These are phyloP conservation scores for Flexamia atlantica DNA, from an alignment of 2,888 invertebrate genomes.

Conservation along the genomic window DNA sequence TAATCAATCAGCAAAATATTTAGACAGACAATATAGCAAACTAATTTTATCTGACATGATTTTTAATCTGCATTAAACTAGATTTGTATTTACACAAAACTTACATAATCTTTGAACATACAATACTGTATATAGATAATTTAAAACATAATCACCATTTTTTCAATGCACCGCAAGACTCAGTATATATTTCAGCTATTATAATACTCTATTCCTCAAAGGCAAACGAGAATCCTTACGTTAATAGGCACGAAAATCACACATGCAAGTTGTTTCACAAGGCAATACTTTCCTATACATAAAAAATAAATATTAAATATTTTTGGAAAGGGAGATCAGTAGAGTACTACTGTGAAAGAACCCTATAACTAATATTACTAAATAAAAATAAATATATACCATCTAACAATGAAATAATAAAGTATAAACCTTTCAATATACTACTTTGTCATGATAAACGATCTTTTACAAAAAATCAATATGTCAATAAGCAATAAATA, in stretches of 20 bases:
- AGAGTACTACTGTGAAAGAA: conserved; percentile 32
- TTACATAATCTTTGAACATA: background rate
- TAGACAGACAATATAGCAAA: too few relatives aligned
- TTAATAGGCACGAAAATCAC: conserved; percentile 39
- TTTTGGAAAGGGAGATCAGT: conserved; percentile 53
- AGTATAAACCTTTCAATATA: background rate
- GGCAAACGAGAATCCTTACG: background rate
- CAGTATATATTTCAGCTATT: background rate
- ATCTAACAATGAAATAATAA: conserved; percentile 8
- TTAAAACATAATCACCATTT: background rate
- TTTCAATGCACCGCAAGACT: background rate
- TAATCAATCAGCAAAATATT: background rate
- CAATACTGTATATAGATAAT: background rate
- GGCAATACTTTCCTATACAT: conserved; percentile 3
- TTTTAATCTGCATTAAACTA: background rate
- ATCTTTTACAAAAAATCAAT: conserved; percentile 11
- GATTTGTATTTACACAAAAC: background rate
- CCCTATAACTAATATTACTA: background rate
- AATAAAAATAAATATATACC: conserved; percentile 34
- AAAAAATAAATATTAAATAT: conserved; percentile 47
- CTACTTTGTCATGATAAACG: conserved; percentile 27
- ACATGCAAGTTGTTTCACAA: conserved; percentile 20
- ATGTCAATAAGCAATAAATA: conserved; percentile 4
- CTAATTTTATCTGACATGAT: background rate
- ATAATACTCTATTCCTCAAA: background rate